These are phyloP conservation scores for Dasypolia templi DNA, from an alignment of 2,888 invertebrate species.

Conservation along the genomic window DNA sequence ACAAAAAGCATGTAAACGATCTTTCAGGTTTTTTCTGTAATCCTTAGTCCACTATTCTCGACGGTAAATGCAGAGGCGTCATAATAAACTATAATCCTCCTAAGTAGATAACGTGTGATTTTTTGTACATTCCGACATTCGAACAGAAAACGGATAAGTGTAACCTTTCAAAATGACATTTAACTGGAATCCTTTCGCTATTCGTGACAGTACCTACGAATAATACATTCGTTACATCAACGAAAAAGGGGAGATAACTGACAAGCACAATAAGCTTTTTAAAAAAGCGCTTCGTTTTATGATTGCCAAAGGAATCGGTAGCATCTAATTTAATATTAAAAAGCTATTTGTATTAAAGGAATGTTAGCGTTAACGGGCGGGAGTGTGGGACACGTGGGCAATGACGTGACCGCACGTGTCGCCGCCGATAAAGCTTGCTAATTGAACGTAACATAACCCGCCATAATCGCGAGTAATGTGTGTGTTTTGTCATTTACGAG, in stretches of 20 bases:
- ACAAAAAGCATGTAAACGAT: slow-evolving; percentile 26
- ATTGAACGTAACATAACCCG: slow-evolving; percentile 75
- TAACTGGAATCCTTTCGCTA: slow-evolving; percentile 46
- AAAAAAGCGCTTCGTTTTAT: slow-evolving; percentile 69
- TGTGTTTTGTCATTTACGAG: slow-evolving; percentile 74
- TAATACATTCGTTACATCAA: slow-evolving; percentile 66
- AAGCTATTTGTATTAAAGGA: slow-evolving; percentile 79
- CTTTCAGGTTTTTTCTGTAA: slow-evolving; percentile 39
- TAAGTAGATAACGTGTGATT: slow-evolving; percentile 28
- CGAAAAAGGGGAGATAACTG: slow-evolving; percentile 56
- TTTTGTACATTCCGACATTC: slow-evolving; percentile 50
- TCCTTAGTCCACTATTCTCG: slow-evolving; percentile 38
- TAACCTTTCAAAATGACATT: slow-evolving; percentile 62
- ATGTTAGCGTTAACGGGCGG: slow-evolving; percentile 61
- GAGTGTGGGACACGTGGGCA: slow-evolving; percentile 69
- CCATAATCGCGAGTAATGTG: slow-evolving; percentile 70
- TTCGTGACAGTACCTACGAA: slow-evolving; percentile 60
- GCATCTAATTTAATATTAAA: slow-evolving; percentile 76
- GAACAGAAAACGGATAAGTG: slow-evolving; percentile 42
- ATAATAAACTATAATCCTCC: slow-evolving; percentile 49
- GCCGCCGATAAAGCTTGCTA: slow-evolving; percentile 70
- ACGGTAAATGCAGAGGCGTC: slow-evolving; percentile 30
- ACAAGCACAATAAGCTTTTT: slow-evolving; percentile 53
- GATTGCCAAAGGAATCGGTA: slow-evolving; percentile 71
- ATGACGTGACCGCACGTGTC: slow-evolving; percentile 73